A percentile compares a stretch with the other conserved stretches of the same genome.
Conservation (phyloP, 1,140 invertebrate genomes). For the Lamellibrachia luymesi region DNA sequence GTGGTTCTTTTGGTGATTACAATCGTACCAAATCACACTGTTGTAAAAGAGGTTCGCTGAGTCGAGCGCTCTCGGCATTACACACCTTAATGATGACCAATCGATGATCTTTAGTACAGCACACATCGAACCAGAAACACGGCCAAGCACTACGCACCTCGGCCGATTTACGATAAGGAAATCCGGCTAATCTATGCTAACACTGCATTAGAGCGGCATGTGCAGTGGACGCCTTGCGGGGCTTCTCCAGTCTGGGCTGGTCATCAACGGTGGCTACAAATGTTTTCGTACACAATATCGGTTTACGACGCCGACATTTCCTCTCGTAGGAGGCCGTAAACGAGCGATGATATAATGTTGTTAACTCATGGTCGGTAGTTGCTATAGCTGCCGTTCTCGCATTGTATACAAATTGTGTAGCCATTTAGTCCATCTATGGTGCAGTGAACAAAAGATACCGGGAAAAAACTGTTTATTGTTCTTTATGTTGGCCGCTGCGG, state of each 20-base stretch:
- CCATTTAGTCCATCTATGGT: neutral
- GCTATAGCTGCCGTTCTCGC: neutral
- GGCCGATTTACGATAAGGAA: conserved; percentile 1
- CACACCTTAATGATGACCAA: neutral
- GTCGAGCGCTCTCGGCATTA: neutral
- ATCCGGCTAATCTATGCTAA: neutral
- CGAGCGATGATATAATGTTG: neutral
- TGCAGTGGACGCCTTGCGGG: neutral
- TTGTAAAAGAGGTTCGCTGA: neutral
- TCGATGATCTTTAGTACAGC: neutral
- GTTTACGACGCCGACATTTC: neutral
- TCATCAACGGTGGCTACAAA: neutral
- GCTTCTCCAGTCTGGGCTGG: neutral
- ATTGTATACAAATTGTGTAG: neutral
- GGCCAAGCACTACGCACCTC: neutral
- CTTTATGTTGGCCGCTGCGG: too few species aligned
- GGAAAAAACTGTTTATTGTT: too few species aligned
- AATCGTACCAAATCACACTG: neutral
- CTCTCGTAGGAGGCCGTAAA: neutral
- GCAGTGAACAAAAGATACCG: neutral
- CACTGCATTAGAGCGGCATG: neutral
- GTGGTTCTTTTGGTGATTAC: neutral
- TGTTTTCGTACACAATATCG: neutral
- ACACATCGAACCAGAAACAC: neutral
- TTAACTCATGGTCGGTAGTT: neutral